phyloP scores from a whole-genome alignment of 2,113 vertebrate genomes.

The Trogon surrucura region DNA sequence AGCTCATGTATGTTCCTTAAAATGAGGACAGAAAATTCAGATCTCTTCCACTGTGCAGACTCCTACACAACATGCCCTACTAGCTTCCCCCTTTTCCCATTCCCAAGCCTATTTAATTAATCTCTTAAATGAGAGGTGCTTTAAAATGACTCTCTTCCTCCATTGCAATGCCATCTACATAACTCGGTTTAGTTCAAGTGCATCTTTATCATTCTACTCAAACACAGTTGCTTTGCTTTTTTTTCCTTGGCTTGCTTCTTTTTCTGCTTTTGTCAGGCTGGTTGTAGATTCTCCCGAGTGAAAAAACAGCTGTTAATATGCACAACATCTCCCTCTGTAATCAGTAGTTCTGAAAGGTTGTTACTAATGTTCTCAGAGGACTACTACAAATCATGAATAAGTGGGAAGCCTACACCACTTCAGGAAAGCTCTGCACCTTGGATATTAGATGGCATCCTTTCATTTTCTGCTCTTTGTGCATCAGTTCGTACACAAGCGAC shows the following conservation, averaged over 20 bases:
- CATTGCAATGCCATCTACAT: conserved; percentile 37
- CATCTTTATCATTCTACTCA: conserved; percentile 68
- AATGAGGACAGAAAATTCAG: neutral
- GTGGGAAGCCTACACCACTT: conserved; percentile 57
- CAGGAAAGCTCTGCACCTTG: conserved; percentile 43
- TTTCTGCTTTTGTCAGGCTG: conserved; percentile 62
- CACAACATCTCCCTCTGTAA: conserved; percentile 75
- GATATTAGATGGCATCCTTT: conserved; percentile 53
- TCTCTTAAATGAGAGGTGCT: neutral
- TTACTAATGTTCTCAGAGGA: conserved; percentile 78
- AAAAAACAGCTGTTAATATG: conserved; percentile 78
- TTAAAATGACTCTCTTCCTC: conserved; percentile 32
- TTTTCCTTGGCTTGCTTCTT: neutral
- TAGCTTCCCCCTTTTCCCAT: neutral
- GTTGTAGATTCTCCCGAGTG: conserved; percentile 48
- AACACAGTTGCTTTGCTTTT: neutral
- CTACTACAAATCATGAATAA: conserved; percentile 74
- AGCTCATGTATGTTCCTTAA: neutral
- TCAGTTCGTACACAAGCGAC: neutral
- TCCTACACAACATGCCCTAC: neutral
- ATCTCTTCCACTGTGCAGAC: neutral
- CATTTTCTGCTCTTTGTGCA: neutral
- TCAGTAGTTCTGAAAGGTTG: conserved; percentile 81
- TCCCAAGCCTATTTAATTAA: conserved; percentile 7
- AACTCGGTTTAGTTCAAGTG: conserved; percentile 51